Evolutionary conservation across 2,888 invertebrate species (phyloP).

Genomic region (Diaperis boleti): DNA sequence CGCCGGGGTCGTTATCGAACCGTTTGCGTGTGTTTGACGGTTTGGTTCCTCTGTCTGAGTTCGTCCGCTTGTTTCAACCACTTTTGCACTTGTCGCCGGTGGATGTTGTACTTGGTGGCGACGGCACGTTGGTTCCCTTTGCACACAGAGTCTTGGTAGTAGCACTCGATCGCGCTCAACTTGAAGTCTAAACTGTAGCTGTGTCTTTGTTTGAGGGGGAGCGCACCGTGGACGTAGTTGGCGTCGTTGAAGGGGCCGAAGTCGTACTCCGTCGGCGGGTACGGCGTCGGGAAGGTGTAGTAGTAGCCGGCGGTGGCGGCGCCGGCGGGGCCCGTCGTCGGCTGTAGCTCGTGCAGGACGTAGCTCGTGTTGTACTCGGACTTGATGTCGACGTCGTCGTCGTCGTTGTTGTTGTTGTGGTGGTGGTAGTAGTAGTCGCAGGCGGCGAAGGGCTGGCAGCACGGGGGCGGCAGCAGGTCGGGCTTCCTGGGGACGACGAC

Average conservation of each 20-base stretch:
- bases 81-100: conserved; percentile 69
- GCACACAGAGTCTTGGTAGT: conserved; percentile 68
- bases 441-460: conserved; percentile 66
- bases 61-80: conserved; percentile 71
- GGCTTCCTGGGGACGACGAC: conserved; percentile 64
- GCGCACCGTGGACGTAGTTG: conserved; percentile 18
- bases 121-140: conserved; percentile 67
- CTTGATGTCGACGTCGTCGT: conserved; percentile 54
- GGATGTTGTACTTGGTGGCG: conserved; percentile 67
- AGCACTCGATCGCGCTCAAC: conserved; percentile 69
- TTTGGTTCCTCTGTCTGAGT: conserved; percentile 60
- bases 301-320: conserved; percentile 64
- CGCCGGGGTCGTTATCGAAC: conserved; percentile 53
- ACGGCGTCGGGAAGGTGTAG: conserved; percentile 59
- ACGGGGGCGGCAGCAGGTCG: conserved; percentile 46
- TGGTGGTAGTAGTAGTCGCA: conserved; percentile 42
- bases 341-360: conserved; percentile 64
- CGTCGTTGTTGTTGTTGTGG: conserved; percentile 55
- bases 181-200: conserved; percentile 70
- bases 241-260: conserved; percentile 44
- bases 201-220: conserved; percentile 61
- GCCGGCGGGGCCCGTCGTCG: conserved; percentile 58
- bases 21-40: conserved; percentile 58
- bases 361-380: conserved; percentile 57
- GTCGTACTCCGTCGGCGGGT: conserved; percentile 51